phyloP scores from a whole-genome alignment of 2,797 vertebrate species.

The Leucoraja ocellata region DNA sequence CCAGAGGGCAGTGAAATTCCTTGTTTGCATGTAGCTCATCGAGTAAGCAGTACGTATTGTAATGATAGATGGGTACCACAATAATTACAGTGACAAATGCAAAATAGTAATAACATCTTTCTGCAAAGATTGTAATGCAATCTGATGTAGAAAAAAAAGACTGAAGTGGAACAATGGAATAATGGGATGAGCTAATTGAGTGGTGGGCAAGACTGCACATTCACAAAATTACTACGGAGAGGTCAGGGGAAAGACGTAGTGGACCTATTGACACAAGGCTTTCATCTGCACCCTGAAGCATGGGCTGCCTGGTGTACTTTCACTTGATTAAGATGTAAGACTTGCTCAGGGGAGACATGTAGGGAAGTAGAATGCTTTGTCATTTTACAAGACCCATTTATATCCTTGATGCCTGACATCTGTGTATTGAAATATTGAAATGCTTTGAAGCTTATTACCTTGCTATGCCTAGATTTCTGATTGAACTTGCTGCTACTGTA shows the following conservation, averaged over 20 bases:
- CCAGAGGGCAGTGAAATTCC: too few species aligned
- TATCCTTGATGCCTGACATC: neutral
- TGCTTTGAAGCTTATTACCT: neutral
- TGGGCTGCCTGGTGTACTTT: neutral
- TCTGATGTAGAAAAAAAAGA: too few species aligned
- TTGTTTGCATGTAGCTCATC: too few species aligned
- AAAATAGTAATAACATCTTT: too few species aligned
- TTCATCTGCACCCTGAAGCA: neutral
- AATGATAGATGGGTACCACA: too few species aligned
- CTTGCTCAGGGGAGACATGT: neutral
- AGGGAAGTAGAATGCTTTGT: conserved; percentile 7
- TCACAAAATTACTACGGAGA: neutral
- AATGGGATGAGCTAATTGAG: too few species aligned
- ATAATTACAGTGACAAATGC: too few species aligned
- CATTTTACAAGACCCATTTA: conserved; percentile 12
- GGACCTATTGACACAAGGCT: neutral
- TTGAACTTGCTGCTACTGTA: neutral
- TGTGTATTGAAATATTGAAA: conserved; percentile 1
- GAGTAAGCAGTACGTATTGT: too few species aligned
- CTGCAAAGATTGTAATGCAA: too few species aligned
- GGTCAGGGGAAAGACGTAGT: neutral
- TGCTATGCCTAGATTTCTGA: neutral
- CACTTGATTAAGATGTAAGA: conserved; percentile 27
- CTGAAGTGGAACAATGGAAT: too few species aligned
- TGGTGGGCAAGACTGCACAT: neutral